Conservation (phyloP, 1,140 invertebrate species). For the Sinonovacula constricta region DNA sequence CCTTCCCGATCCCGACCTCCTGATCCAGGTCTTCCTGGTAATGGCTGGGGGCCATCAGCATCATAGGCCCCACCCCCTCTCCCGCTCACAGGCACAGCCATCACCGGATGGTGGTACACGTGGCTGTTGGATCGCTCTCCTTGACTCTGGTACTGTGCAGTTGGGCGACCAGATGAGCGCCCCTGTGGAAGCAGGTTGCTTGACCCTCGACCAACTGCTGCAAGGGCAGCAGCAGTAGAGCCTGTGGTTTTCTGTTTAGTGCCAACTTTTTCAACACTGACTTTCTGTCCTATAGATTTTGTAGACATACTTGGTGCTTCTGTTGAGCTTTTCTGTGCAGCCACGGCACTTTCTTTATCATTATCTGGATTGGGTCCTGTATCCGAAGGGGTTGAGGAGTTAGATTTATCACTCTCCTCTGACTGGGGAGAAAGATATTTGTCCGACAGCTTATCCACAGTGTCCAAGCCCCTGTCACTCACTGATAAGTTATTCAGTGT, state of each 20-base stretch:
- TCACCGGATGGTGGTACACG: constrained; percentile 30
- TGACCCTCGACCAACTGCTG: constrained; percentile 13
- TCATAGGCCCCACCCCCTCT: constrained; percentile 43
- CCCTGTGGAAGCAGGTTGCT: constrained; percentile 10
- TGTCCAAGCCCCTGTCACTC: constrained; percentile 56
- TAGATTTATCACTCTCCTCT: constrained; percentile 48
- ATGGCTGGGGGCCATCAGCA: constrained; percentile 45
- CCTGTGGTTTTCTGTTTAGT: constrained; percentile 35
- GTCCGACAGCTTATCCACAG: constrained; percentile 46
- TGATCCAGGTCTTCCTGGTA: constrained; percentile 49
- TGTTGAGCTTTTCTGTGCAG: constrained; percentile 40
- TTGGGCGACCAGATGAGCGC: constrained; percentile 3
- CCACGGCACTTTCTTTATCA: constrained; percentile 40
- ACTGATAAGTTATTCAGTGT: constrained; percentile 80
- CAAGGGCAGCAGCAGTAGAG: not conserved
- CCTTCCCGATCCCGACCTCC: constrained; percentile 50
- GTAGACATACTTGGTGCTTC: constrained; percentile 6
- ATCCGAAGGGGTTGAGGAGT: not conserved
- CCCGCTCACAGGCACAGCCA: constrained; percentile 25
- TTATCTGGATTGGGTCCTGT: not conserved
- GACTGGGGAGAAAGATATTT: constrained; percentile 53
- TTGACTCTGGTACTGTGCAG: constrained; percentile 38
- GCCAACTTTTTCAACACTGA: constrained; percentile 16
- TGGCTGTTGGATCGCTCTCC: constrained; percentile 37
- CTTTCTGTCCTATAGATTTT: constrained; percentile 33